These are phyloP conservation scores for Melanerpes formicivorus DNA, from an alignment of 2,113 vertebrate species.

Conservation along the genomic window DNA sequence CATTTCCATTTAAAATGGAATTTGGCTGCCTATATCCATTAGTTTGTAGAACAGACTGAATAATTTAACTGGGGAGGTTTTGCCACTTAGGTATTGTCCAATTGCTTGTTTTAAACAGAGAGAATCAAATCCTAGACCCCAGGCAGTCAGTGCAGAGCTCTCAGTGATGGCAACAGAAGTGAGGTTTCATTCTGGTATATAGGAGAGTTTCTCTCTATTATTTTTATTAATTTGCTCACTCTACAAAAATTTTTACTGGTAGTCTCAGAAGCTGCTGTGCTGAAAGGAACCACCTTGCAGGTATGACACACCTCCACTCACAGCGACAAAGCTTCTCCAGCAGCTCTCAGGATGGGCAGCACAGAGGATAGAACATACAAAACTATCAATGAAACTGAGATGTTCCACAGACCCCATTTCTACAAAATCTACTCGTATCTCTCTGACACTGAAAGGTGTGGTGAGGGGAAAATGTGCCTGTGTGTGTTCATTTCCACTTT, in stretches of 20 bases:
- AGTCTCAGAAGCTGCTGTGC: neutral
- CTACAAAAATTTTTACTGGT: neutral
- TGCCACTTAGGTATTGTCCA: neutral
- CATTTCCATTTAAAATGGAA: neutral
- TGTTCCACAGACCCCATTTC: neutral
- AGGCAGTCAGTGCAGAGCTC: neutral
- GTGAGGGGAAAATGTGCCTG: neutral
- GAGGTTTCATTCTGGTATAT: neutral
- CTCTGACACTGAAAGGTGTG: neutral
- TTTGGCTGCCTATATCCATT: neutral
- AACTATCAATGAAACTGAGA: fast-evolving
- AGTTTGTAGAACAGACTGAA: neutral
- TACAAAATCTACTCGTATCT: neutral
- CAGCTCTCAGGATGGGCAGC: neutral
- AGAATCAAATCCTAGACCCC: neutral
- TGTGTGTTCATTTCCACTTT: neutral
- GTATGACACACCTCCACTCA: neutral
- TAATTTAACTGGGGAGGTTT: neutral
- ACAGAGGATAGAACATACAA: fast-evolving
- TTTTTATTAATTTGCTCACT: neutral
- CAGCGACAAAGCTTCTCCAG: neutral
- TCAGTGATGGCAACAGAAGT: neutral
- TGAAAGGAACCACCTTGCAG: neutral
- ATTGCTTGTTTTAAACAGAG: neutral
- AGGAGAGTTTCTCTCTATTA: neutral